Conservation (phyloP, 1,140 invertebrate genomes). For the Pteromalus puparum region DNA sequence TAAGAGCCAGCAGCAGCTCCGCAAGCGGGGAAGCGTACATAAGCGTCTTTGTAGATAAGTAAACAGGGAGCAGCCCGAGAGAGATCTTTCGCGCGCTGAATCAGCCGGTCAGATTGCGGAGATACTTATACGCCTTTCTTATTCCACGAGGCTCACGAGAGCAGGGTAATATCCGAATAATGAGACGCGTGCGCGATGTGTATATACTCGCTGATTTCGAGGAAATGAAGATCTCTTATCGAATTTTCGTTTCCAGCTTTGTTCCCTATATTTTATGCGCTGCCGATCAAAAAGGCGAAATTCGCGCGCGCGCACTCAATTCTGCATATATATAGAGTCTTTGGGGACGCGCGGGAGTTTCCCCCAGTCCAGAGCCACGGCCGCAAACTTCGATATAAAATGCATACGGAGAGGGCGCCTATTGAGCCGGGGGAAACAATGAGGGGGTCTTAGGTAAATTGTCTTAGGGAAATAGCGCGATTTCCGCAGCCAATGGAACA, state of each 20-base stretch:
- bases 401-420: neutral
- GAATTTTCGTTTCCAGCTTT: too few species aligned
- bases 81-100: neutral
- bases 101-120: neutral
- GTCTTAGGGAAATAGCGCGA: slow-evolving; percentile 13
- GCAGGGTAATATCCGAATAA: neutral
- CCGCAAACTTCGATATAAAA: slow-evolving; percentile 42
- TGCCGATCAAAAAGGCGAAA: neutral
- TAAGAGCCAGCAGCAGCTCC: neutral
- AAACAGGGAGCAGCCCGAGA: neutral
- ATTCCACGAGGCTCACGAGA: neutral
- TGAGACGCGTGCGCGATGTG: neutral
- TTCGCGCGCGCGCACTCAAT: neutral
- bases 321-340: too few species aligned
- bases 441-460: slow-evolving; percentile 23
- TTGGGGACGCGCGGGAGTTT: neutral
- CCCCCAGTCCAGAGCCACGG: neutral
- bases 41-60: slow-evolving; percentile 1
- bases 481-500: neutral
- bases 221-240: too few species aligned
- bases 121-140: neutral
- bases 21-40: neutral
- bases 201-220: neutral
- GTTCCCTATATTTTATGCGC: too few species aligned
- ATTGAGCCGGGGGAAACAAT: slow-evolving; percentile 33